phyloP scores from a whole-genome alignment of 2,113 vertebrate genomes.

The Triplophysa tibetana region DNA sequence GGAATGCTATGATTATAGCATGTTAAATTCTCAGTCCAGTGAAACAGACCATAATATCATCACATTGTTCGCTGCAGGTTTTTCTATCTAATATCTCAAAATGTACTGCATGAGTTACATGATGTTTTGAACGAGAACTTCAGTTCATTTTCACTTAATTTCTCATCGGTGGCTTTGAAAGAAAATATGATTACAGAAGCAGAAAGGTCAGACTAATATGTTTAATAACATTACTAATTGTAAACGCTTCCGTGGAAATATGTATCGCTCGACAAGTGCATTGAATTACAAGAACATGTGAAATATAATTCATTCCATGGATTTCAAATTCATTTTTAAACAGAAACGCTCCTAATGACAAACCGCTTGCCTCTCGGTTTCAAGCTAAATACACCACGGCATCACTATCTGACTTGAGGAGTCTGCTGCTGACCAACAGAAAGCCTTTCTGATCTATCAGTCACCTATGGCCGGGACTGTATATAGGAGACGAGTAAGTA shows the following conservation, averaged over 20 bases:
- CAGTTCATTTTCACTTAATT: background rate
- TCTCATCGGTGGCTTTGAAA: background rate
- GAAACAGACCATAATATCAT: background rate
- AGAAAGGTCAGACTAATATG: conserved; percentile 19
- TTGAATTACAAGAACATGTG: background rate
- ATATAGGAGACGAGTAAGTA: conserved; percentile 57
- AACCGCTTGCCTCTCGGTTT: conserved; percentile 47
- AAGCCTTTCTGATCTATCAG: conserved; percentile 48
- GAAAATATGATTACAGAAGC: background rate
- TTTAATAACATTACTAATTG: conserved; percentile 4
- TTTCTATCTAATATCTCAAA: background rate
- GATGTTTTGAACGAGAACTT: background rate
- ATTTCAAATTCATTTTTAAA: background rate
- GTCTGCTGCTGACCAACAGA: conserved; percentile 52
- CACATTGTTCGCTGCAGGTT: background rate
- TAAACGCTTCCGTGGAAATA: background rate
- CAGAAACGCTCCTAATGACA: conserved; percentile 31
- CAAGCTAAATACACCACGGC: conserved; percentile 44
- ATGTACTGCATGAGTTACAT: conserved; percentile 1
- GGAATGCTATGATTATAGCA: background rate
- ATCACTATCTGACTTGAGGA: conserved; percentile 44
- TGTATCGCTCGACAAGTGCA: background rate
- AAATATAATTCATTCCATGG: background rate
- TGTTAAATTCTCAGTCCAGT: background rate
- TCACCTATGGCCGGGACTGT: conserved; percentile 55